Evolutionary conservation across 30 jellyfish, hydroid and myxozoan species (phyloP).

Genomic region (Morbakka virulenta): DNA sequence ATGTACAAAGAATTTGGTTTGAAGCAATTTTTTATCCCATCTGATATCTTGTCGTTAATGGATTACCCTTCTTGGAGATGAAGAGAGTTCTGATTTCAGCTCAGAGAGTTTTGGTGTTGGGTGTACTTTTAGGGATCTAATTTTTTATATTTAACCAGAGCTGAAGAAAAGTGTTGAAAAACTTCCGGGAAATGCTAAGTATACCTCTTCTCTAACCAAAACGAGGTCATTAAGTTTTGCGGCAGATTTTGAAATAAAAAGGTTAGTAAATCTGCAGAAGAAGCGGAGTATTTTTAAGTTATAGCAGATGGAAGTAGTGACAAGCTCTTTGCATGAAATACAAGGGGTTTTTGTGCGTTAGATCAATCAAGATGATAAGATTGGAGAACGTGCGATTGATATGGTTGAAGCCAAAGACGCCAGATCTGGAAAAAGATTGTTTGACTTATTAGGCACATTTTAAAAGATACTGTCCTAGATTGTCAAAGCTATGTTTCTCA

Average conservation of each 20-base stretch:
- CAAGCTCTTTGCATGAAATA: neutral
- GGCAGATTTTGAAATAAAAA: neutral
- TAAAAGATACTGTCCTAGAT: too few species aligned
- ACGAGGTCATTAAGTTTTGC: conserved; percentile 17
- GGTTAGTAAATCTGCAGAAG: neutral
- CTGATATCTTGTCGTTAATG: too few species aligned
- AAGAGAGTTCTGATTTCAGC: too few species aligned
- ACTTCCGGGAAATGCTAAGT: conserved; percentile 18
- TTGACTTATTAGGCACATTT: too few species aligned
- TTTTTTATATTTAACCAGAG: too few species aligned
- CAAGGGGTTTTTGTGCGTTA: conserved; percentile 8
- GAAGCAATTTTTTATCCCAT: too few species aligned
- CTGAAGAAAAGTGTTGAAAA: conserved; percentile 1
- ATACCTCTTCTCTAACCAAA: conserved; percentile 8
- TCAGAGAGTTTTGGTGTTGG: too few species aligned
- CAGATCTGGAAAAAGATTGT: conserved; percentile 15
- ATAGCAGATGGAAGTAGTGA: conserved; percentile 14
- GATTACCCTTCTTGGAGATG: too few species aligned
- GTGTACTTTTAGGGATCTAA: too few species aligned
- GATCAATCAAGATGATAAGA: neutral
- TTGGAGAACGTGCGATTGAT: conserved; percentile 16
- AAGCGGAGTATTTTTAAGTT: neutral
- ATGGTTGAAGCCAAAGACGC: conserved; percentile 22
- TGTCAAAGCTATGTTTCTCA: conserved; percentile 1
- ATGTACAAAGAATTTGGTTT: too few species aligned